These are phyloP conservation scores for Anabas testudineus DNA, from an alignment of 2,797 vertebrate species.

Conservation along the genomic window DNA sequence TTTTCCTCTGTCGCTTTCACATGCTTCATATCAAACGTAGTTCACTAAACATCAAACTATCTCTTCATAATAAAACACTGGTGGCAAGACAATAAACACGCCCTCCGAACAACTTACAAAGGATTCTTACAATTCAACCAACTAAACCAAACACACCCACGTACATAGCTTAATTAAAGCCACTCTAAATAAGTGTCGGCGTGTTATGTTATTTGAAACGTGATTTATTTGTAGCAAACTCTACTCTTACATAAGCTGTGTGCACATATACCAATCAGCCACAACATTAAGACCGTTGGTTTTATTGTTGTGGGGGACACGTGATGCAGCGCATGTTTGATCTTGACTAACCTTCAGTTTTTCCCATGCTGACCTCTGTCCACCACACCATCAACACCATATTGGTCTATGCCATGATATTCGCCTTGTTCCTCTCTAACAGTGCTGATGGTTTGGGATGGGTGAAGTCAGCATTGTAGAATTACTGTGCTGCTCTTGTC, in stretches of 20 bases:
- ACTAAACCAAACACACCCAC: too few species aligned
- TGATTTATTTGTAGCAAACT: neutral
- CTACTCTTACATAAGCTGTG: neutral
- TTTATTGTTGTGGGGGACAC: too few species aligned
- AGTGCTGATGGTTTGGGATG: neutral
- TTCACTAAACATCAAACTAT: neutral
- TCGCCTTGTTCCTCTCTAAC: too few species aligned
- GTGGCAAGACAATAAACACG: neutral
- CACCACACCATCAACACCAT: too few species aligned
- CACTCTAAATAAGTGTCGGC: neutral
- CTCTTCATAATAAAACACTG: neutral
- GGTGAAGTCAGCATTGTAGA: neutral
- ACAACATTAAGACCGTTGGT: too few species aligned
- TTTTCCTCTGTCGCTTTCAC: neutral
- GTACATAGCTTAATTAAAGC: neutral
- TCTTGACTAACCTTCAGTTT: too few species aligned
- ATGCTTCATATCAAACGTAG: neutral
- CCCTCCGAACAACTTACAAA: neutral
- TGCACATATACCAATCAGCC: neutral
- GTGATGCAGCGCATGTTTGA: too few species aligned
- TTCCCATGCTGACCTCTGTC: too few species aligned
- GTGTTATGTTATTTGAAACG: neutral
- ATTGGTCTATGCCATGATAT: too few species aligned
- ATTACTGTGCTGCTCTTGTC: neutral
- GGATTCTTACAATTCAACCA: too few species aligned